Base-by-base conservation (phyloP, 2,797 vertebrate species). In the Melanotaenia pygmaea region DNA sequence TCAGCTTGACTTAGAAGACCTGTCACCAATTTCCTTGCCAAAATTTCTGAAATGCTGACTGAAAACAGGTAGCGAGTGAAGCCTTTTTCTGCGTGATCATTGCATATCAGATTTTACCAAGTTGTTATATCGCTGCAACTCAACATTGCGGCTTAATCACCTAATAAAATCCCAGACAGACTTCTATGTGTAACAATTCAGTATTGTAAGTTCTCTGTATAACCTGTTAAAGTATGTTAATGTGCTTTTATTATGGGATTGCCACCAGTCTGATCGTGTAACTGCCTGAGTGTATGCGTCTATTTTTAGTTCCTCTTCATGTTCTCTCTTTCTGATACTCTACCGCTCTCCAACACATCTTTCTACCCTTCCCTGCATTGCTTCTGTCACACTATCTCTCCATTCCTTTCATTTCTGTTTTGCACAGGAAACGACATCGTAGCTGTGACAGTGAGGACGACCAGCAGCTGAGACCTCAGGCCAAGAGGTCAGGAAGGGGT, bases 371-470 rank as follows among this genome's bases (percentile, higher is more conserved):
- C 57, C 68, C 64, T 70, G 59, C 78, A 71, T 67, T 2, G 14
- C 64, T 63, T 61, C 72, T 60, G 43, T 82, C 82, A 68, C 80
- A 66, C 51, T 5, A 12, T 62, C 37, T 54, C 35, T 62, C 53
- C 53, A 32, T 37, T 65, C 3, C 53, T 65, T 38, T 35, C 28
- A 22, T 82, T 30, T 64, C 35, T 74, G 22, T 50, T 74, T 50
- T 59, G 7, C 51, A 20, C 86, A 96, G 96, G 93, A 99, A 99
- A 87, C 95, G 98, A 64, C 96, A 94, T 64, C 95, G 95, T 80
- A 97, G 96, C 84, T 95, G 96, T 76, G 93, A 81, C 72, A 95
- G 96, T 38, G 97, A 97, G 3, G 96, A 91, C 13, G 90, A 89
- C 69, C 95, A 95, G 4, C 91, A 91, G 88, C 85, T 96, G 65